Evolutionary conservation across 2,113 vertebrate species (phyloP).

Genomic region (Asarcornis scutulata): DNA sequence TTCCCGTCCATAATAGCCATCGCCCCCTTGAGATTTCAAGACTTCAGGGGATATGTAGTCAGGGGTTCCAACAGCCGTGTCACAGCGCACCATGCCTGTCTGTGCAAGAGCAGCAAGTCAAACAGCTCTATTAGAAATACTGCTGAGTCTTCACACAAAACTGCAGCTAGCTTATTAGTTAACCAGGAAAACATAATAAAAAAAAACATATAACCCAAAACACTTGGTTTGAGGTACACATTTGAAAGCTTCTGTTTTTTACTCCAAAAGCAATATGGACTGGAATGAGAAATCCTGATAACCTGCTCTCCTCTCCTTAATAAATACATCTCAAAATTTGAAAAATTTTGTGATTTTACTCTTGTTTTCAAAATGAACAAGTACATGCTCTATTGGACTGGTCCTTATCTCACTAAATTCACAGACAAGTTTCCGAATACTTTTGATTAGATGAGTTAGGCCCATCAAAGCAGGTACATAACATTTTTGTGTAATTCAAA

Average conservation of each 20-base stretch:
- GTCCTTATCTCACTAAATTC: not conserved
- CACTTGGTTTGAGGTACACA: not conserved
- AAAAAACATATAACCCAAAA: not conserved
- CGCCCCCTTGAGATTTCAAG: conserved; percentile 94
- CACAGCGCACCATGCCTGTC: conserved; percentile 98
- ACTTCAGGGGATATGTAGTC: conserved; percentile 98
- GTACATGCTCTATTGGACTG: not conserved
- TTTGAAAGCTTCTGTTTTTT: not conserved
- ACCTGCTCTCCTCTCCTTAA: not conserved
- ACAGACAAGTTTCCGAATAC: not conserved
- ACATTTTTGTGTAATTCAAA: not conserved
- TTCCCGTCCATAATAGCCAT: conserved; percentile 95
- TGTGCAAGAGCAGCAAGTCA: conserved; percentile 64
- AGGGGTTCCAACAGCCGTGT: conserved; percentile 95
- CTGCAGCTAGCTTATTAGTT: not conserved
- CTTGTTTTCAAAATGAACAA: not conserved
- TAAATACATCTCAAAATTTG: not conserved
- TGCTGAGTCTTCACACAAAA: not conserved
- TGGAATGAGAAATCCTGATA: not conserved
- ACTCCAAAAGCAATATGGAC: not conserved
- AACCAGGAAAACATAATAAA: not conserved
- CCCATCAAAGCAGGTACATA: not conserved
- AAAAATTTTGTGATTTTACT: not conserved
- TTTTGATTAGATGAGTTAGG: not conserved
- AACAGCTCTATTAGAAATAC: not conserved